Base-by-base conservation (phyloP, 2,888 invertebrate species). In the Podotricha telesiphe region DNA sequence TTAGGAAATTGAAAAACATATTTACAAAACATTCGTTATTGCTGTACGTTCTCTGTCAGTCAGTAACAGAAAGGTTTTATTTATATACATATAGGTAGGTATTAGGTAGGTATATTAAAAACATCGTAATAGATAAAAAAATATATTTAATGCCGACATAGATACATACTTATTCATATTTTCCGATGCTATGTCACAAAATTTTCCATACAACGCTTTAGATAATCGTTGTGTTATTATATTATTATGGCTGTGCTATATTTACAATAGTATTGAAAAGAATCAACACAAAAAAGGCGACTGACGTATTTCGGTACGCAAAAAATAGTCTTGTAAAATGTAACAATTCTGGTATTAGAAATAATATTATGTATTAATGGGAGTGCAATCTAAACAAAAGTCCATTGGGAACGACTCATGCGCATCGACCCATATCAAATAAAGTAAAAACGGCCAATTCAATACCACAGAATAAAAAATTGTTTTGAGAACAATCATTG, bases 321-420 rank as follows among this genome's bases (percentile, higher is more conserved):
- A 53, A 53, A 53, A 53, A 53, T 10, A 6, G 2, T 34, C 34
- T 34, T 53, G 53, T 8, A n/a, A 53, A 34, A 8, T 34, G 10
- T 28, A 34, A 53, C 53, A 53, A 34, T 6, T 28, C 8, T 55
- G 17, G 10, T 17, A 17, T 55, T 42, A 22, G 20, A 56, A 58
- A 58, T 58, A 15, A 42, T 42, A 58, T 58, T 22, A 20, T 40
- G 2, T 15, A 58, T 58, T 82, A 85, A 82, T 79, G 71, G 70
- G 70, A 72, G 74, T 83, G 87, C 86, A 87, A 86, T 83, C 81
- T 76, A 70, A 45, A 62, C 34, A 62, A 63, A 62, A 51, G 58
- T 64, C 65, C 64, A 72, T 73, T 73, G 65, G 63, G 81, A 82
- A 70, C 73, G 73, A 77, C 74, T 86, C 82, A 73, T 78, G 87